Evolutionary conservation across 2,888 invertebrate genomes (phyloP).

Genomic region (Mellilla xanthometata): DNA sequence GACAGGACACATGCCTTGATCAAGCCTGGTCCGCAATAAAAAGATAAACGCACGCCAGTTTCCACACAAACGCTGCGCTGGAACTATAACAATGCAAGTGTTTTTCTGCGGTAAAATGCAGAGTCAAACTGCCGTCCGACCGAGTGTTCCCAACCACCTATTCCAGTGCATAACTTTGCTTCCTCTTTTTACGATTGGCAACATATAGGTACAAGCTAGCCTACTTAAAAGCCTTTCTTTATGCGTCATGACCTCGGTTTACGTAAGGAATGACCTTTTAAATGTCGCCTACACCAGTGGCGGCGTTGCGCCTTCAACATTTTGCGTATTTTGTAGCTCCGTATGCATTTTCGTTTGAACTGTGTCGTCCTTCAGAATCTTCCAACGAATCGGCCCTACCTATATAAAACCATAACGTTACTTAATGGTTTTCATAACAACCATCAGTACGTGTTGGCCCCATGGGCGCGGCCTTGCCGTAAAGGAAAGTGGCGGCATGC

Average conservation of each 20-base stretch:
- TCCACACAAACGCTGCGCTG: constrained; percentile 33
- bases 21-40: constrained; percentile 38
- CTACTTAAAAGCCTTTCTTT: constrained; percentile 9
- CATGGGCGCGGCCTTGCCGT: constrained; percentile 45
- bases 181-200: constrained; percentile 12
- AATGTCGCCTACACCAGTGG: constrained; percentile 8
- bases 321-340: constrained; percentile 1
- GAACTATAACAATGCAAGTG: constrained; percentile 24
- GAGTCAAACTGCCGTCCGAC: constrained; percentile 6
- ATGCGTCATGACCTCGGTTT: constrained; percentile 5
- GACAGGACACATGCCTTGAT: constrained; percentile 48
- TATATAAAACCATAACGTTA: constrained; percentile 10
- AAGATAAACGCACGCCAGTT: constrained; percentile 37
- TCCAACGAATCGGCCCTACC: constrained; percentile 19
- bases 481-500: constrained; percentile 51
- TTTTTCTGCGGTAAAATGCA: constrained; percentile 23
- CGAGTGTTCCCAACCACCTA: constrained; percentile 1
- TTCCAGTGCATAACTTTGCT: constrained; percentile 7
- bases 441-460: constrained; percentile 31
- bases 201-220: constrained; percentile 2
- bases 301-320: constrained; percentile 7
- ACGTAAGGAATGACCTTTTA: constrained; percentile 7
- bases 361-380: constrained; percentile 7
- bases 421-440: constrained; percentile 22
- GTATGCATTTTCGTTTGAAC: constrained; percentile 6